phyloP scores from a whole-genome alignment of 92 coral and sea anemone genomes.

The Meandrina meandrites region DNA sequence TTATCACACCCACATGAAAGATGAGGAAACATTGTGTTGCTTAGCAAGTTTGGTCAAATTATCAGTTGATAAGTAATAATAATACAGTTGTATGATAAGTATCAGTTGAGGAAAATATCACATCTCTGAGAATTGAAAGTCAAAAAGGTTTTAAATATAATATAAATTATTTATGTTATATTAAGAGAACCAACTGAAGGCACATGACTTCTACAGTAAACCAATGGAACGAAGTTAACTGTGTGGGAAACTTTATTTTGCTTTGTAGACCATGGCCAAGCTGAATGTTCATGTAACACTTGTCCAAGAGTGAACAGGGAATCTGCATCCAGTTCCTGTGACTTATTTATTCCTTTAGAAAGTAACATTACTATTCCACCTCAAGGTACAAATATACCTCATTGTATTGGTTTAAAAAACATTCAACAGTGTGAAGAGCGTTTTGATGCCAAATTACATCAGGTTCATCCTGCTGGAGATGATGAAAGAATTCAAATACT shows the following conservation, averaged over 20 bases:
- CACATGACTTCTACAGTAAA: not conserved
- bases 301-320: not conserved
- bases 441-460: not conserved
- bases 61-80: too few species aligned
- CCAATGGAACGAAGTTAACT: not conserved
- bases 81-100: too few species aligned
- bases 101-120: too few species aligned
- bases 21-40: too few species aligned
- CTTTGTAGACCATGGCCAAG: slow-evolving; percentile 10
- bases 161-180: too few species aligned
- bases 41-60: too few species aligned
- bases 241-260: not conserved
- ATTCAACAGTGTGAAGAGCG: not conserved
- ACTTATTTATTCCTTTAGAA: not conserved
- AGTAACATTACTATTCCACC: not conserved
- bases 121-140: too few species aligned
- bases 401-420: not conserved
- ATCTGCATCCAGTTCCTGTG: not conserved
- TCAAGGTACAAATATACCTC: not conserved
- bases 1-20: too few species aligned
- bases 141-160: too few species aligned
- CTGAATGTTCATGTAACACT: not conserved
- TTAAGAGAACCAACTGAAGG: not conserved
- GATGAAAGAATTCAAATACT: not conserved
- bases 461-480: not conserved